Evolutionary conservation across 2,113 vertebrate genomes (phyloP), one percentile per base, ranked within the genome.

Genomic region (Triplophysa tibetana): DNA sequence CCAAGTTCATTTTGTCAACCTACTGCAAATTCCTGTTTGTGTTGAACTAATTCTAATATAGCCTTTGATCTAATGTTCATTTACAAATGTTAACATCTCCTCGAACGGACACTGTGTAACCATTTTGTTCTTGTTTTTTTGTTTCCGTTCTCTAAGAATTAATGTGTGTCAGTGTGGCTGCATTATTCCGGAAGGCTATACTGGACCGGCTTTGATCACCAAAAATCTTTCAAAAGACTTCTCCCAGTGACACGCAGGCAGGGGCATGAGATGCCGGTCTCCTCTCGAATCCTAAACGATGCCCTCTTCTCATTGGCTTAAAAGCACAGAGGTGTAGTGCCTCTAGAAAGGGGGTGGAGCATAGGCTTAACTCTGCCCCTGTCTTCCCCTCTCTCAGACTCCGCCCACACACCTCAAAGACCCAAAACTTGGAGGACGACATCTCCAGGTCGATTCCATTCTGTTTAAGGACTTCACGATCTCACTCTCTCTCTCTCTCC

Each of bases 171-270:
- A 80, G 79, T 84, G 82, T 82, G 83, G 82, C 85, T 84, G 83
- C 87, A 82, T 89, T 88, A 85, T 88, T 87, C 85, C 78, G 87
- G 87, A 88, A 84, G 86, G 83, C 87, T 85, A 63, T 74, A 80
- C 86, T 88, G 88, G 87, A 76, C 85, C 70, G 85, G 85, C 83
- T 84, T 86, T 86, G 85, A 85, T 83, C 83, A 85, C 69, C 85
- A 85, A 88, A 89, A 89, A 88, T 86, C 85, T 88, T 87, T 88
- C 86, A 84, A 79, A 38, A 87, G 85, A 88, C 83, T 74, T 78
- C 80, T 70, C 75, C 82, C 84, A 83, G 81, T 82, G 83, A 83
- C 33, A 69, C 3, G 63, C 78, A 70, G 64, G 75, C 81, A 64
- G 70, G 68, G 75, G 77, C 56, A 45, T 56, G 66, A 78, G 85